These are phyloP conservation scores for Coenonympha glycerion DNA, from an alignment of 2,888 invertebrate genomes.

Conservation along the genomic window DNA sequence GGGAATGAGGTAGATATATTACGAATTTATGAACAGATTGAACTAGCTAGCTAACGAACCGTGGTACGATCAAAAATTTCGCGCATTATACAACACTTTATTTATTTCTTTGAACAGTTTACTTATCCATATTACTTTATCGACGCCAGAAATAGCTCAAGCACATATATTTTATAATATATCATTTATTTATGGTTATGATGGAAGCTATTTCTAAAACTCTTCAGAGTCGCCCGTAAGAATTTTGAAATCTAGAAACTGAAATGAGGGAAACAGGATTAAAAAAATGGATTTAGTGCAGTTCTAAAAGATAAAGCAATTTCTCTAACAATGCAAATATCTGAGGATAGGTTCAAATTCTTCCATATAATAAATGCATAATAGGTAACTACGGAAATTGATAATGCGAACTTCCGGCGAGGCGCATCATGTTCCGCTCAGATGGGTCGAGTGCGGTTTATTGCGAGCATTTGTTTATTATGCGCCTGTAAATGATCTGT, in stretches of 20 bases:
- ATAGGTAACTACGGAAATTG: slow-evolving; percentile 14
- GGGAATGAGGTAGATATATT: too few species aligned
- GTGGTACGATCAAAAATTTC: slow-evolving; percentile 30
- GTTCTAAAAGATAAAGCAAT: too few species aligned
- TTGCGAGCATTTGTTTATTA: slow-evolving; percentile 47
- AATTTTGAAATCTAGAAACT: too few species aligned
- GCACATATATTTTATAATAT: too few species aligned
- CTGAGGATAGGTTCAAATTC: not conserved
- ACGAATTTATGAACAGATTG: slow-evolving; percentile 1
- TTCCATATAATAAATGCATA: not conserved
- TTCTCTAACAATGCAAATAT: too few species aligned
- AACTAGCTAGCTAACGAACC: slow-evolving; percentile 20
- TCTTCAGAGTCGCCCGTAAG: too few species aligned
- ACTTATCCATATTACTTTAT: not conserved
- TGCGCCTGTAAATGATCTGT: slow-evolving; percentile 21
- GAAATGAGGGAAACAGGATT: too few species aligned
- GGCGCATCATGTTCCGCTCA: slow-evolving; percentile 37
- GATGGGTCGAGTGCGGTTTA: slow-evolving; percentile 27
- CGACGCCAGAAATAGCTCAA: too few species aligned
- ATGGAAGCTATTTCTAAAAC: too few species aligned
- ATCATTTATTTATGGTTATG: too few species aligned
- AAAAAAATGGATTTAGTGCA: too few species aligned
- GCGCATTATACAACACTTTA: slow-evolving; percentile 36
- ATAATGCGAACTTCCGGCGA: slow-evolving; percentile 17
- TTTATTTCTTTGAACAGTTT: slow-evolving; percentile 17